Base-by-base conservation (phyloP, 2,888 invertebrate genomes). In the Apantesis nais region DNA sequence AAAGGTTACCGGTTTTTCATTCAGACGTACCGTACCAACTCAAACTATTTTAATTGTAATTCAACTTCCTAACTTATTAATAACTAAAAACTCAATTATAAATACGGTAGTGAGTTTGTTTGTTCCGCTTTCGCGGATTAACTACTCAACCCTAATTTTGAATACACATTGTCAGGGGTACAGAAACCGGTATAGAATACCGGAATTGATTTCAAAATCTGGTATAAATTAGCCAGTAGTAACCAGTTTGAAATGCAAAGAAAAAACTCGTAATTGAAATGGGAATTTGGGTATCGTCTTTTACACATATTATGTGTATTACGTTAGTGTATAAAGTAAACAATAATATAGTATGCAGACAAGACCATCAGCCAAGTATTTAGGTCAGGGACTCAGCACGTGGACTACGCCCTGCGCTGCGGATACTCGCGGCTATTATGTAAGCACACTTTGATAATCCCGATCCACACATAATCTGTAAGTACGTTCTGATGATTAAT, bases 321-420 rank as follows among this genome's bases (percentile, higher is more conserved):
- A 74, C 73, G 74, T 74, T 72, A 68, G 63, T 76, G 70, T 75
- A 78, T 85, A 81, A 79, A 77, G 78, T 83, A 84, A 83, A 83
- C 82, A 81, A 84, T 80, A 82, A 78, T 77, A 81, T 64, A 77
- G 76, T 75, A 73, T 82, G 84, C 82, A 77, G 79, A 80, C 80
- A 79, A 85, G 80, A 79, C 77, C 78, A 78, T 80, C 79, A 77
- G 66, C 75, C 66, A 68, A 82, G 67, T 83, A 89, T 89, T 88
- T 86, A 74, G 90, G 91, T 90, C 90, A 90, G 79, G 91, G 90
- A 78, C 86, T 82, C 72, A 78, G 79, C 74, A 77, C 79, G 78
- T 83, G 85, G 86, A 84, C 88, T 82, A 80, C 87, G 89, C 88
- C 89, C 88, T 86, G 83, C 84, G 37, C 64, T 63, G 67, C 58